These are phyloP conservation scores for Oreortyx pictus DNA, from an alignment of 2,797 vertebrate species.

Conservation along the genomic window DNA sequence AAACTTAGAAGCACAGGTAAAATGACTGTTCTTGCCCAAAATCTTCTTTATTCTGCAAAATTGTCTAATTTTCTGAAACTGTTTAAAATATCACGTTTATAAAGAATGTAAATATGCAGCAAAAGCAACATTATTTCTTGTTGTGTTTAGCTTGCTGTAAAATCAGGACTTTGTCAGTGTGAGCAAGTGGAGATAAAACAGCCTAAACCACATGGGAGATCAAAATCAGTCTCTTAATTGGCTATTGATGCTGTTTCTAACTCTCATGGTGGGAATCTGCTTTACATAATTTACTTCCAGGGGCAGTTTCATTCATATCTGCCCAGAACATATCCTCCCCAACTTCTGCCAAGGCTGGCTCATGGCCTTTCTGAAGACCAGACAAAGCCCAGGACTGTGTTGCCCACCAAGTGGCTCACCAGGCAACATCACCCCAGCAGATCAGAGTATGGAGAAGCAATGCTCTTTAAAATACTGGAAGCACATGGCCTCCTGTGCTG, in stretches of 20 bases:
- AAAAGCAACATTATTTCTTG: not conserved
- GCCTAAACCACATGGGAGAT: not conserved
- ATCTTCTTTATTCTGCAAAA: not conserved
- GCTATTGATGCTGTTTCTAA: not conserved
- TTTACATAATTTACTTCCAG: not conserved
- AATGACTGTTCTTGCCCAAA: not conserved
- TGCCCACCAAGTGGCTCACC: not conserved
- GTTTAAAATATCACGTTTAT: not conserved
- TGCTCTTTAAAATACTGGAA: not conserved
- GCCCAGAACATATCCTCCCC: not conserved
- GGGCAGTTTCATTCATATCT: not conserved
- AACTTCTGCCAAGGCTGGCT: not conserved
- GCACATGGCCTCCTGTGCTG: rapidly evolving
- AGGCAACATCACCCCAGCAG: not conserved
- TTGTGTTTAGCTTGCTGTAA: not conserved
- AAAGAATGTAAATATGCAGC: not conserved
- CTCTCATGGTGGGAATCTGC: not conserved
- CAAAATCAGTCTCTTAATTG: not conserved
- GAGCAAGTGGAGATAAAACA: not conserved
- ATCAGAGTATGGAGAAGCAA: rapidly evolving
- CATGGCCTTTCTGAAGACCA: not conserved
- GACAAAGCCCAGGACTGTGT: not conserved
- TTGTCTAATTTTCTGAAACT: not conserved
- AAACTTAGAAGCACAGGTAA: not conserved
- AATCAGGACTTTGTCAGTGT: not conserved